Conservation (phyloP, 2,888 invertebrate species). For the Apodemia zela region DNA sequence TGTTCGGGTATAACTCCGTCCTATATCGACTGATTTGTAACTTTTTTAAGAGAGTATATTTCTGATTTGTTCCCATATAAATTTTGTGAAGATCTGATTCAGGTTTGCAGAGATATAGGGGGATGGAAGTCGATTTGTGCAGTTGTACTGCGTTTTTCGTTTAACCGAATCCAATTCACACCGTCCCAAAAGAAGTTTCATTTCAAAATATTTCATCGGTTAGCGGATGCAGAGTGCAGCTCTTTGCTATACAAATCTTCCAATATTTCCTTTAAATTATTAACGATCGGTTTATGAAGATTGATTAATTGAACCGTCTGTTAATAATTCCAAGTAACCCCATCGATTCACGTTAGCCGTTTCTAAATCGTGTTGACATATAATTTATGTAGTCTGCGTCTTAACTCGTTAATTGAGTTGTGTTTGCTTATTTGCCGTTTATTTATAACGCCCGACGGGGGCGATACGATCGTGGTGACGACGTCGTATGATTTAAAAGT, state of each 20-base stretch:
- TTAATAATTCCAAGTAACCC: slow-evolving; percentile 25
- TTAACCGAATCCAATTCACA: no score
- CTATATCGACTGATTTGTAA: no score
- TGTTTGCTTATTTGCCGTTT: slow-evolving; percentile 25
- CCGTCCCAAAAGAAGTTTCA: no score
- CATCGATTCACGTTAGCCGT: slow-evolving; percentile 16
- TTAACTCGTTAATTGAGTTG: slow-evolving; percentile 39
- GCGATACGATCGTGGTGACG: slow-evolving; percentile 18
- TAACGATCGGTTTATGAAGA: slow-evolving; percentile 15
- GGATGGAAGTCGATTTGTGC: no score
- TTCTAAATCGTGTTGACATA: slow-evolving; percentile 37
- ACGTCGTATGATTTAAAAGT: not conserved
- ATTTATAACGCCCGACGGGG: slow-evolving; percentile 22
- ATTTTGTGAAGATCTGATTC: no score
- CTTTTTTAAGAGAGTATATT: no score
- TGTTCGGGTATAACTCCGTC: no score
- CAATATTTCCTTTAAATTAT: not conserved
- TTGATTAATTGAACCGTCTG: slow-evolving; percentile 17
- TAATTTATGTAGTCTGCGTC: slow-evolving; percentile 35
- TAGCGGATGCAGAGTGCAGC: not conserved
- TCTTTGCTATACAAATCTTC: not conserved
- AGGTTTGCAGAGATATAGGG: no score
- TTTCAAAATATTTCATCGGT: not conserved
- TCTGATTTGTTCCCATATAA: no score
- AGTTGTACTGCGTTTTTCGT: no score